Base-by-base conservation (phyloP, 2,797 vertebrate genomes). In the Lates japonicus region DNA sequence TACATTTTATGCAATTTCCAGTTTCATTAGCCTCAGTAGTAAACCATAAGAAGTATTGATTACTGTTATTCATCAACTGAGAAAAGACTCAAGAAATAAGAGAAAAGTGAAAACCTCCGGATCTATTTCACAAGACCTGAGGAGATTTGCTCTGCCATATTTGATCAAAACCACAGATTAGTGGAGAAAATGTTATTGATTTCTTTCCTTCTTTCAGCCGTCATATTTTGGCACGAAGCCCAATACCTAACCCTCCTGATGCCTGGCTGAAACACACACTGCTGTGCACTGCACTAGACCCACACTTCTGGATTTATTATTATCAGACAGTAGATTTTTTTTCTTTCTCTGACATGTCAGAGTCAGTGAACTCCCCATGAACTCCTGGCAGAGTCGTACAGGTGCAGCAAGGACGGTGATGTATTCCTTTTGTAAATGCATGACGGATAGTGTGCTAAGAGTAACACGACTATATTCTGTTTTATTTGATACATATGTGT, bases 281-380 rank as follows among this genome's bases (percentile, higher is more conserved):
- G 16, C 17, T 6, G 5, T 14, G 7, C 54, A 33, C 54, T 57
- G 33, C 58, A 12, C 58, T 78, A 35, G 20, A 51, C 63, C 70
- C 3, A 17, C 69, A 44, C 20, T 10, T 52, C 29, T 70, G 75
- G 55, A 70, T 83, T 74, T 52, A 65, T 60, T 64, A 74, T 54
- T 65, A 60, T 62, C 72, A 65, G 25, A 29, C 41, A 39, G 48
- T n/a, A 16, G 5, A 22, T 39, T 69, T 63, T 62, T 71, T 37
- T 16, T 17, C 25, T 37, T 39, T 29, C 39, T 13, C 41, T 64
- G 64, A 37, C 68, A 66, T 66, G 57, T 62, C 44, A 42, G 74
- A 70, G 67, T 79, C 69, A 64, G 66, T 86, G 86, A 90, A 86
- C 88, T 85, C 61, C 25, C 12, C 25, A 0, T 83, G 77, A 87